phyloP scores from a whole-genome alignment of 2,113 vertebrate species.

The Epinephelus moara region DNA sequence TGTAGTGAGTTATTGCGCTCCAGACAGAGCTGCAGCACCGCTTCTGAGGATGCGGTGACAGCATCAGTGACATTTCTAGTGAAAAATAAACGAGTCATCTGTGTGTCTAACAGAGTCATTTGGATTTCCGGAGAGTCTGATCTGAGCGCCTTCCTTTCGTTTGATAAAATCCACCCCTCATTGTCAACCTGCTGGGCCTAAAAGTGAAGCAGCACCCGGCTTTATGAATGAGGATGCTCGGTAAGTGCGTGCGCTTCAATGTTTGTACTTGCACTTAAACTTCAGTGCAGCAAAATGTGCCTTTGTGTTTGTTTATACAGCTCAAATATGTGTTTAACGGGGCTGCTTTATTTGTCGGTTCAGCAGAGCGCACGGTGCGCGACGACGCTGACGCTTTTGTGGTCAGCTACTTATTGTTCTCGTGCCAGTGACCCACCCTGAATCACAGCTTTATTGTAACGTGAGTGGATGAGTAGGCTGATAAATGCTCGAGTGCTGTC shows the following conservation, averaged over 20 bases:
- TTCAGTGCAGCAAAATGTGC: background rate
- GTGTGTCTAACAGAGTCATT: background rate
- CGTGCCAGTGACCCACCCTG: conserved; percentile 70
- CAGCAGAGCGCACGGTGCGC: conserved; percentile 30
- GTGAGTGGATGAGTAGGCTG: background rate
- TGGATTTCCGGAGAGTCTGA: conserved; percentile 1
- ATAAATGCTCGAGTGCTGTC: background rate
- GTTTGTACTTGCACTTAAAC: background rate
- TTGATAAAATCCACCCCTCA: conserved; percentile 47
- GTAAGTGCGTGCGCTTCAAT: conserved; percentile 61
- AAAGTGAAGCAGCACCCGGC: conserved; percentile 65
- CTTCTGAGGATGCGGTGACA: conserved; percentile 59
- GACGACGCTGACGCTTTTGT: conserved; percentile 54
- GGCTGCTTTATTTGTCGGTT: background rate
- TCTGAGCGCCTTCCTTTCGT: conserved; percentile 6
- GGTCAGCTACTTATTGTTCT: conserved; percentile 76
- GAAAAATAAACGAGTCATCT: background rate
- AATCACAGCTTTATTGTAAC: conserved; percentile 38
- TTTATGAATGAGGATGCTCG: conserved; percentile 80
- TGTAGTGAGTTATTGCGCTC: conserved; percentile 48
- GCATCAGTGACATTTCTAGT: background rate
- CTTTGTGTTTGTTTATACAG: background rate
- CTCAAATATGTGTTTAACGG: background rate
- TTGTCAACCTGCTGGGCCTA: conserved; percentile 72
- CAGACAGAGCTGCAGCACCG: conserved; percentile 50